phyloP scores from a whole-genome alignment of 2,888 invertebrate species.

The Clostera curtula region DNA sequence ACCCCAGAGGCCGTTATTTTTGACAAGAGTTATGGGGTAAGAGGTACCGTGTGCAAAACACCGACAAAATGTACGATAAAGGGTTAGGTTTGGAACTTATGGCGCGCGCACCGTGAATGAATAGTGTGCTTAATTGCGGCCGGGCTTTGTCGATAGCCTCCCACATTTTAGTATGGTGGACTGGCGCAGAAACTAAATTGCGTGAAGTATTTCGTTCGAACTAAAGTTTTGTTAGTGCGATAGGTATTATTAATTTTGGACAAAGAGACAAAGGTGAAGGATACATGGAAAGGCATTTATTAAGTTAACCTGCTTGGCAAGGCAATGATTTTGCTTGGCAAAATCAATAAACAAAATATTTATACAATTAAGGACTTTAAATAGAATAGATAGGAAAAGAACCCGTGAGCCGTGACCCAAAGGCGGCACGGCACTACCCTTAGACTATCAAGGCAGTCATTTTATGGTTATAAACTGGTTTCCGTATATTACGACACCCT shows the following conservation, averaged over 20 bases:
- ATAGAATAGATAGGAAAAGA: no score
- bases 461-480: no score
- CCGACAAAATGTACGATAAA: conserved; percentile 20
- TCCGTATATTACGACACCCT: no score
- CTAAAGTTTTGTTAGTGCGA: conserved; percentile 1
- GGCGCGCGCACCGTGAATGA: conserved; percentile 26
- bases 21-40: conserved; percentile 18
- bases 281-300: not conserved
- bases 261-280: not conserved
- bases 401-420: no score
- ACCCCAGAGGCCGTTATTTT: conserved; percentile 16
- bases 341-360: no score
- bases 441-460: no score
- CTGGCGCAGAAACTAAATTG: conserved; percentile 22
- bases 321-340: no score
- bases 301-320: not conserved
- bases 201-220: conserved; percentile 13
- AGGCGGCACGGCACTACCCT: no score
- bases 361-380: no score
- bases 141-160: conserved; percentile 25
- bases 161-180: conserved; percentile 25
- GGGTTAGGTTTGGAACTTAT: conserved; percentile 24
- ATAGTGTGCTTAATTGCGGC: conserved; percentile 30
- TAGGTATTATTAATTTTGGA: no score
- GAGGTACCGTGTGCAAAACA: conserved; percentile 24